A percentile compares a stretch with the other conserved stretches of the same genome.
These are phyloP conservation scores for Apogon talboti DNA, from an alignment of 2,797 vertebrate species.

Conservation along the genomic window DNA sequence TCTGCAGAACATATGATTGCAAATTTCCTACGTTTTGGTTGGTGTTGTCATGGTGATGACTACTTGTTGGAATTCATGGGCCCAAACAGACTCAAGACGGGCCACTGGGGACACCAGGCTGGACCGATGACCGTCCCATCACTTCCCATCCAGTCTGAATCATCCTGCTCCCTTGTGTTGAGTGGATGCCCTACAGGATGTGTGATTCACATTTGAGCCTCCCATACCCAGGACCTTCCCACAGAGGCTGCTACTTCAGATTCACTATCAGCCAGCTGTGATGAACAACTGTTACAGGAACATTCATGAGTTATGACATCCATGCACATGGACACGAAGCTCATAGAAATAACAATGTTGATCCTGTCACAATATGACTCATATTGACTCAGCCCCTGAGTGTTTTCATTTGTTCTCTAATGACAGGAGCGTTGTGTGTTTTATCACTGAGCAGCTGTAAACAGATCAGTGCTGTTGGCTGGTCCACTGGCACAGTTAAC, in stretches of 20 bases:
- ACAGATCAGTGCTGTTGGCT: constrained; percentile 36
- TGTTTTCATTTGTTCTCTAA: constrained; percentile 36
- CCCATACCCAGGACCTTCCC: constrained; percentile 14
- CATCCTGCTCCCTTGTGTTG: constrained; percentile 50
- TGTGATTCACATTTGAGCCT: constrained; percentile 14
- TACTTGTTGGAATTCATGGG: too few relatives aligned
- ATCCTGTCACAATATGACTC: constrained; percentile 20
- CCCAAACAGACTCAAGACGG: too few relatives aligned
- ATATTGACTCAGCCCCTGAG: constrained; percentile 12
- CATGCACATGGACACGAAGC: constrained; percentile 16
- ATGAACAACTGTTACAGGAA: constrained; percentile 61
- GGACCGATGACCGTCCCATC: constrained; percentile 16
- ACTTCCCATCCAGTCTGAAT: constrained; percentile 66
- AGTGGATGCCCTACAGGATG: constrained; percentile 15
- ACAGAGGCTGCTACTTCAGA: constrained; percentile 26
- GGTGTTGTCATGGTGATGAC: too few relatives aligned
- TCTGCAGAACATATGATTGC: too few relatives aligned
- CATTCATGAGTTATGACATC: constrained; percentile 59
- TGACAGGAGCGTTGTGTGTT: constrained; percentile 34
- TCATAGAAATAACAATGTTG: constrained; percentile 14
- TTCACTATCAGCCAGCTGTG: constrained; percentile 47
- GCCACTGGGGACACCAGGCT: background rate
- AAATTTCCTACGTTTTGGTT: too few relatives aligned
- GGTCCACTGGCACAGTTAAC: constrained; percentile 42
- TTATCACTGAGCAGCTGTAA: constrained; percentile 50